Conservation (phyloP, 2,888 invertebrate species). For the Meliscaeva auricollis region DNA sequence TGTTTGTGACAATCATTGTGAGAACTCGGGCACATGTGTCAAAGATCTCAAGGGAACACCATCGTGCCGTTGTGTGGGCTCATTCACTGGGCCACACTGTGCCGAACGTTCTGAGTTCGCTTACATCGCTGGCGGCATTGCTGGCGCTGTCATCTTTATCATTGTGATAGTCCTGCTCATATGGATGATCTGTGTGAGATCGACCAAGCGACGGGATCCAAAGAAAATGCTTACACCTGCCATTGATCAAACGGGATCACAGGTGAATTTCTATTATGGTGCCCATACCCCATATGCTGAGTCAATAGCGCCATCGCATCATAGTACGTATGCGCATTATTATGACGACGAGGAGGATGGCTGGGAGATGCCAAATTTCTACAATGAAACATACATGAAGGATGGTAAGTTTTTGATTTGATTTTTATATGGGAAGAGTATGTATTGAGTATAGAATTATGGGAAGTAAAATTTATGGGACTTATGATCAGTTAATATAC, state of each 20-base stretch:
- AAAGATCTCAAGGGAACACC: constrained; percentile 93
- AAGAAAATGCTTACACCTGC: constrained; percentile 95
- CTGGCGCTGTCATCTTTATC: constrained; percentile 96
- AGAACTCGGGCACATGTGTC: constrained; percentile 95
- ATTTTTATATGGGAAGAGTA: no score
- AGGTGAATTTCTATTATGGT: constrained; percentile 98
- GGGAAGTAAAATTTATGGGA: no score
- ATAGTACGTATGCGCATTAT: constrained; percentile 97
- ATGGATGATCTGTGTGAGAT: constrained; percentile 98
- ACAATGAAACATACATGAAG: constrained; percentile 98
- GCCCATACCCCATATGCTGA: constrained; percentile 97
- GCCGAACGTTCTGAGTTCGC: constrained; percentile 97
- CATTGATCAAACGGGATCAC: constrained; percentile 95
- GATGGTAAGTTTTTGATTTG: constrained; percentile 85
- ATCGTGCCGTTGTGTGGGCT: constrained; percentile 95
- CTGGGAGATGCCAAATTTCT: constrained; percentile 99
- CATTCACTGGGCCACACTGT: constrained; percentile 95
- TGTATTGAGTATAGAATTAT: not conserved
- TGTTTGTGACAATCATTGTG: constrained; percentile 93
- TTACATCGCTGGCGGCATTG: constrained; percentile 97
- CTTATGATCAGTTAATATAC: no score
- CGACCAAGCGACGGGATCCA: constrained; percentile 94
- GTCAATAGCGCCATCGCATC: constrained; percentile 97
- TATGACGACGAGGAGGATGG: constrained; percentile 98
- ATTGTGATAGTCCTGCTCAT: constrained; percentile 96